Evolutionary conservation across 2,797 vertebrate genomes (phyloP).

Genomic region (Microhierax caerulescens): DNA sequence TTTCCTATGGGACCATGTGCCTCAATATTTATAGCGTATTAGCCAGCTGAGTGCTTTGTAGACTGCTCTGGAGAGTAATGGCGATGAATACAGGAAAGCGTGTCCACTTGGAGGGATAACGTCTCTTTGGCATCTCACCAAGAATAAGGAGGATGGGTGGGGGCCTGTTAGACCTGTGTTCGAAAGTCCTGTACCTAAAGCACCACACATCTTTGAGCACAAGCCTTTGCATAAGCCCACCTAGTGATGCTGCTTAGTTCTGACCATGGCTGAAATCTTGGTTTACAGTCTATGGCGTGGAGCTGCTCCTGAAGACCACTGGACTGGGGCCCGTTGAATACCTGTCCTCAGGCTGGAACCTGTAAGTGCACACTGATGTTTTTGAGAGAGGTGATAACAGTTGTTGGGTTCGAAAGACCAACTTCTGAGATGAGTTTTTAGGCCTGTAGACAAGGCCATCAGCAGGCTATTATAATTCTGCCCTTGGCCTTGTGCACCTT

Average conservation of each 20-base stretch:
- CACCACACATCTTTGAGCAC: not conserved
- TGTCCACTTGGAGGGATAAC: not conserved
- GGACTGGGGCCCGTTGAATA: slow-evolving; percentile 93
- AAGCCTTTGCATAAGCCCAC: not conserved
- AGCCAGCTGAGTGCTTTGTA: not conserved
- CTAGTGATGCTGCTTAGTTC: not conserved
- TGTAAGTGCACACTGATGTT: slow-evolving; percentile 80
- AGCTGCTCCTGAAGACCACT: slow-evolving; percentile 91
- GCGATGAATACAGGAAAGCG: not conserved
- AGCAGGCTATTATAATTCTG: not conserved
- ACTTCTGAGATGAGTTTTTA: not conserved
- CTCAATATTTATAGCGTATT: not conserved
- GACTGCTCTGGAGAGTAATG: not conserved
- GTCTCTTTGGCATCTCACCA: not conserved
- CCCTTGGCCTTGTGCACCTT: not conserved
- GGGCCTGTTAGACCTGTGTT: not conserved
- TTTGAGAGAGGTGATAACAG: not conserved
- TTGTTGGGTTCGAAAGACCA: not conserved
- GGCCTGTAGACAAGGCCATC: not conserved
- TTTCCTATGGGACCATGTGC: not conserved
- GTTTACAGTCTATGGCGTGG: slow-evolving; percentile 89
- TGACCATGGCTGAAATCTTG: not conserved
- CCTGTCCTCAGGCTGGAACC: slow-evolving; percentile 96
- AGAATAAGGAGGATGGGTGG: not conserved
- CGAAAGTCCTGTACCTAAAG: not conserved